Evolutionary conservation across 2,113 vertebrate genomes (phyloP).

Genomic region (Phylloscopus trochilus): DNA sequence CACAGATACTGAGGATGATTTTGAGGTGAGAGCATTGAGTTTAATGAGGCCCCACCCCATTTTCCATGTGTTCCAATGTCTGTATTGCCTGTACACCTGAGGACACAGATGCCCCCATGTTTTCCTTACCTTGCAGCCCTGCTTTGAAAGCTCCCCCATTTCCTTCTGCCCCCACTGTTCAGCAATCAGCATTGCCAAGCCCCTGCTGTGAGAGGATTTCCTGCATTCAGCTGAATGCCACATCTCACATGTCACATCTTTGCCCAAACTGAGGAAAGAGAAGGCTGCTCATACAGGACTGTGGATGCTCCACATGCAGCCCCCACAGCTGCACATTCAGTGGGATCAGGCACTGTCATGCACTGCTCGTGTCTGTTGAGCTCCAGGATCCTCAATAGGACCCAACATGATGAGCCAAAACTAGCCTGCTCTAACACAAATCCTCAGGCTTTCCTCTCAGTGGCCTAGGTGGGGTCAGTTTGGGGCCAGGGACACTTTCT

Average conservation of each 20-base stretch:
- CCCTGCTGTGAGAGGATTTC: neutral
- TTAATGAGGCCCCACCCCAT: neutral
- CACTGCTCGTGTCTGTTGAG: fast-evolving
- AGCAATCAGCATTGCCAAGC: neutral
- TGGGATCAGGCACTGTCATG: fast-evolving
- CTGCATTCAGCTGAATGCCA: neutral
- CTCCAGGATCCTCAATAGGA: neutral
- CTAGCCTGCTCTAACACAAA: neutral
- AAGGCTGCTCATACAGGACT: fast-evolving
- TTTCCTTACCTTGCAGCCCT: neutral
- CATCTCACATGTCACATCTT: neutral
- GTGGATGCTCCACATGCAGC: neutral
- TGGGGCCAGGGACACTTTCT: neutral
- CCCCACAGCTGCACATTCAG: neutral
- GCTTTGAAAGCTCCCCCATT: neutral
- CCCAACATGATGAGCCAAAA: fast-evolving
- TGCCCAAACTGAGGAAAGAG: neutral
- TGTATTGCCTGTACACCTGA: neutral
- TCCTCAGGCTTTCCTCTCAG: neutral
- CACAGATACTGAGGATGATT: fast-evolving
- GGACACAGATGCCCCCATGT: neutral
- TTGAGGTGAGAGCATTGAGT: neutral
- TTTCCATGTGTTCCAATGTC: neutral
- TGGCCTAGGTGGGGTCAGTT: fast-evolving
- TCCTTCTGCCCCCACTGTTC: neutral